Percentiles rank a stretch among this genome's conserved stretches.
phyloP scores from a whole-genome alignment of 1,140 invertebrate species.

The Atta texana region DNA sequence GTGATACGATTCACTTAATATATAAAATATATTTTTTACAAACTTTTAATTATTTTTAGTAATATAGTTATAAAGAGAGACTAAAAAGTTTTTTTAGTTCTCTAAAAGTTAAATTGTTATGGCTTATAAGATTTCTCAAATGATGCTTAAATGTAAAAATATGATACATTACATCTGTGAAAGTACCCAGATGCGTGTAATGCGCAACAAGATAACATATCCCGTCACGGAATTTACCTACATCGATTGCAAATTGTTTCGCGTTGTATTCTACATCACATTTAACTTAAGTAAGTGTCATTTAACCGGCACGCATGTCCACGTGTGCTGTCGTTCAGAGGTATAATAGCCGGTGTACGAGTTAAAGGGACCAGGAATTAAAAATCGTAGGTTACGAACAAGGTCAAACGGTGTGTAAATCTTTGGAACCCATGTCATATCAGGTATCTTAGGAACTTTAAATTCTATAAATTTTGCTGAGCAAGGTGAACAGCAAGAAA shows the following conservation, averaged over 20 bases:
- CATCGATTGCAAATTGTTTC: slow-evolving; percentile 28
- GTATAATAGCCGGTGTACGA: slow-evolving; percentile 4
- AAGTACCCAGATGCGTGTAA: not conserved
- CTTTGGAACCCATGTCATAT: not conserved
- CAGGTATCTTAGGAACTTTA: slow-evolving; percentile 30
- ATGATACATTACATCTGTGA: not conserved
- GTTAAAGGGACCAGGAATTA: slow-evolving; percentile 44
- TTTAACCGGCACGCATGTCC: slow-evolving; percentile 34
- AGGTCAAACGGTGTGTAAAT: slow-evolving; percentile 40
- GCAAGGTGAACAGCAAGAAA: slow-evolving; percentile 20
- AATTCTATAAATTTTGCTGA: slow-evolving; percentile 43
- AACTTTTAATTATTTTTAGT: too few species aligned
- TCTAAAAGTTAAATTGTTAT: too few species aligned
- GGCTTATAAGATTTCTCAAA: too few species aligned
- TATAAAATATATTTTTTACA: too few species aligned
- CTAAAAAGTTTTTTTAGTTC: too few species aligned
- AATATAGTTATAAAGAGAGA: too few species aligned
- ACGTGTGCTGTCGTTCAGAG: not conserved
- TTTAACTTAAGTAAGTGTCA: slow-evolving; percentile 20
- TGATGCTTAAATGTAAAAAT: too few species aligned
- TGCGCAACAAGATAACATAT: not conserved
- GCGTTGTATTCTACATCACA: slow-evolving; percentile 24
- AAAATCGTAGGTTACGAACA: slow-evolving; percentile 37
- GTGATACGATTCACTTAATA: too few species aligned
- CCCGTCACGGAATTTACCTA: slow-evolving; percentile 10